phyloP scores from a whole-genome alignment of 2,888 invertebrate genomes.

The Heliconius ismenius region DNA sequence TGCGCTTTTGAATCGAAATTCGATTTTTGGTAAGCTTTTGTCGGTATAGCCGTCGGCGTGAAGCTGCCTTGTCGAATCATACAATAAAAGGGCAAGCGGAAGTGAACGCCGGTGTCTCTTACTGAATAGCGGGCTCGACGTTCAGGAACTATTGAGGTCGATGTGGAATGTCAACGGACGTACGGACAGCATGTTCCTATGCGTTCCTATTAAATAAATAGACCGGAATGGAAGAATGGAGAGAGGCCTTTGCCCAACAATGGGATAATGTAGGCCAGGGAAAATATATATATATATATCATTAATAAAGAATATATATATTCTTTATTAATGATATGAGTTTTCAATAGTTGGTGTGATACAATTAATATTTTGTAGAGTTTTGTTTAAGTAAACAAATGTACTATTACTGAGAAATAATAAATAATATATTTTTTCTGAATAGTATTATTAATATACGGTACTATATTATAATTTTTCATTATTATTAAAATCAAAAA shows the following conservation, averaged over 20 bases:
- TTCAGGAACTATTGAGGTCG: constrained; percentile 74
- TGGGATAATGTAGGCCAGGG: no score
- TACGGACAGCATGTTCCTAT: constrained; percentile 45
- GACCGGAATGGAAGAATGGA: no score
- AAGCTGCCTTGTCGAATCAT: constrained; percentile 72
- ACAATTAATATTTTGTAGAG: not conserved
- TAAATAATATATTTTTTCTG: not conserved
- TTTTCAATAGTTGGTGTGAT: not conserved
- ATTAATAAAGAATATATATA: no score
- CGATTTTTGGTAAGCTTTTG: constrained; percentile 76
- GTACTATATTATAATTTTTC: not conserved
- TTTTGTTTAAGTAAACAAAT: not conserved
- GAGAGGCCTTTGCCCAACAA: no score
- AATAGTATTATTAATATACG: not conserved
- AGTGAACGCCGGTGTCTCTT: constrained; percentile 73
- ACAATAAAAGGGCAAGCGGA: constrained; percentile 78
- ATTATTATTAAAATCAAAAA: not conserved
- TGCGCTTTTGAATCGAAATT: constrained; percentile 80
- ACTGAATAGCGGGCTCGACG: constrained; percentile 60
- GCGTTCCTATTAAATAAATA: no score
- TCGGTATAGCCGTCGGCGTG: constrained; percentile 74
- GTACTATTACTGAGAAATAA: not conserved
- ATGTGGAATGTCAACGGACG: constrained; percentile 49
- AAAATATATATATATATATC: no score
- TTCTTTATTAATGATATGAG: no score